Conservation (phyloP, 1,140 invertebrate genomes). For the Megathymus violae region DNA sequence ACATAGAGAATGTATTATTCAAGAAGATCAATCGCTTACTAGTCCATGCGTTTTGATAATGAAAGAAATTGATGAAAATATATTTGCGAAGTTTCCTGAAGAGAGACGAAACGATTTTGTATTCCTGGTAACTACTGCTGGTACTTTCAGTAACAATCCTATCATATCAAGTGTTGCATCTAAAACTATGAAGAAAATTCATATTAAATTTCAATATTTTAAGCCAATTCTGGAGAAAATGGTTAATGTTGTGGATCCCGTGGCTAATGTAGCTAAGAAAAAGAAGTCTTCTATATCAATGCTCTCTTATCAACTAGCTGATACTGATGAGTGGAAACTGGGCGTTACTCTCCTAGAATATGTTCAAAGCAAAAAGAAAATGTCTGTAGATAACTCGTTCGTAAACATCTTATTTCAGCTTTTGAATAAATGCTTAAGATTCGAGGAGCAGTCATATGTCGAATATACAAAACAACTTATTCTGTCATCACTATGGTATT, state of each 20-base stretch:
- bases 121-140: slow-evolving; percentile 75
- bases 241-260: slow-evolving; percentile 74
- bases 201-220: slow-evolving; percentile 86
- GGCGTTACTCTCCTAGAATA: slow-evolving; percentile 92
- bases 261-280: slow-evolving; percentile 58
- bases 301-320: slow-evolving; percentile 84
- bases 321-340: slow-evolving; percentile 89
- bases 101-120: slow-evolving; percentile 78
- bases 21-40: slow-evolving; percentile 57
- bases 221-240: slow-evolving; percentile 85
- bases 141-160: slow-evolving; percentile 83
- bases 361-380: slow-evolving; percentile 92
- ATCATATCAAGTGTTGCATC: slow-evolving; percentile 85
- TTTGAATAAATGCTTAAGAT: slow-evolving; percentile 90
- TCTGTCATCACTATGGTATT: slow-evolving; percentile 90
- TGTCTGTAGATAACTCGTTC: slow-evolving; percentile 86
- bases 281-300: slow-evolving; percentile 74
- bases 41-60: slow-evolving; percentile 76
- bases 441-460: slow-evolving; percentile 92
- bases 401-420: slow-evolving; percentile 91
- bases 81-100: slow-evolving; percentile 79
- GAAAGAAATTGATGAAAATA: slow-evolving; percentile 85
- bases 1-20: slow-evolving; percentile 66
- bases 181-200: slow-evolving; percentile 88
- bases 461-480: slow-evolving; percentile 96